These are phyloP conservation scores for Rhynchomys soricoides DNA, from an alignment of 2,113 vertebrate genomes.

Conservation along the genomic window DNA sequence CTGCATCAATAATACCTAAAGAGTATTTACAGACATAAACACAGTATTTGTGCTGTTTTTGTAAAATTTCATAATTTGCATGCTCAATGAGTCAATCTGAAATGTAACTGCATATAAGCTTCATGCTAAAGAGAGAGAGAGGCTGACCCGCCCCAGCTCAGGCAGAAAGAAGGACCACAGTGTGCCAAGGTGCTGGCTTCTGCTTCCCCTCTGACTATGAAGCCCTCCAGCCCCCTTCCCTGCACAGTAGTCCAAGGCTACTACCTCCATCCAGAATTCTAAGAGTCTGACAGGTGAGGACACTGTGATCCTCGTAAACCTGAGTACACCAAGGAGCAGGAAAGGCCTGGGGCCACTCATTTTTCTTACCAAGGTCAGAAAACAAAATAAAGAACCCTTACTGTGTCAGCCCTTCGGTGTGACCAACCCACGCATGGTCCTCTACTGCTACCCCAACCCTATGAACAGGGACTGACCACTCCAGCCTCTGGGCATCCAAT, in stretches of 20 bases:
- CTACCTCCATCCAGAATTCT: not conserved
- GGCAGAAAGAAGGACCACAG: no score
- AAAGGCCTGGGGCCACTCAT: not conserved
- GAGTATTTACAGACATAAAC: not conserved
- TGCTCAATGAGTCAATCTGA: not conserved
- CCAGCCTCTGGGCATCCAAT: no score
- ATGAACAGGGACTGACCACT: no score
- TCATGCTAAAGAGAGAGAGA: not conserved
- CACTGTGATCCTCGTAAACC: not conserved
- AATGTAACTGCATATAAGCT: not conserved
- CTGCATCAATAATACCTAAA: not conserved
- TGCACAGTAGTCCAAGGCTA: not conserved
- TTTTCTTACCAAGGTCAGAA: not conserved
- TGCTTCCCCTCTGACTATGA: not conserved
- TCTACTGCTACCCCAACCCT: not conserved
- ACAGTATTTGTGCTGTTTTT: not conserved
- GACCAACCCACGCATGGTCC: fast-evolving
- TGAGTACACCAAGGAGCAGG: not conserved
- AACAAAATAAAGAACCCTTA: not conserved
- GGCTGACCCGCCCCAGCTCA: not conserved
- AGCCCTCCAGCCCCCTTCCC: not conserved
- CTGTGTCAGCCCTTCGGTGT: fast-evolving
- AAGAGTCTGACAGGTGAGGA: no score
- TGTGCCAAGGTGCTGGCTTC: not conserved
- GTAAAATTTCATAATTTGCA: not conserved